These are phyloP conservation scores for Neoascia interrupta DNA, from an alignment of 2,888 invertebrate genomes.

Conservation along the genomic window DNA sequence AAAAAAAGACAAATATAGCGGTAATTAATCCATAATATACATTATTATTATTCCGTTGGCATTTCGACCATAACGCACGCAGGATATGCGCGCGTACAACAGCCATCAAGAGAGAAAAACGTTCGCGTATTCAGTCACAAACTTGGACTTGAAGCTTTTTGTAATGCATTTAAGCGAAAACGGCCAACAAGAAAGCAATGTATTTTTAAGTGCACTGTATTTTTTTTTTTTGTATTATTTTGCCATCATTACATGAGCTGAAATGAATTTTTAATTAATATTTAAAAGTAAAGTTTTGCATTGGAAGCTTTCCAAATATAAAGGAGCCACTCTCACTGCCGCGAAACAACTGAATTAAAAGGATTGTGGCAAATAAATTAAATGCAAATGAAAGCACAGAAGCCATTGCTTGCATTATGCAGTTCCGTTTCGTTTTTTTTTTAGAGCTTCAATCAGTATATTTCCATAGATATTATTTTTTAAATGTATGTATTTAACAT, in stretches of 20 bases:
- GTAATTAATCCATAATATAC: slow-evolving; percentile 67
- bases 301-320: slow-evolving; percentile 39
- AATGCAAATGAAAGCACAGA: slow-evolving; percentile 50
- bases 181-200: slow-evolving; percentile 26
- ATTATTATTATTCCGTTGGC: slow-evolving; percentile 65
- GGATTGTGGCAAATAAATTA: slow-evolving; percentile 47
- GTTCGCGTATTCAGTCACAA: slow-evolving; percentile 18
- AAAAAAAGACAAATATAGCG: slow-evolving; percentile 18
- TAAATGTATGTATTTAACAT: too few relatives aligned
- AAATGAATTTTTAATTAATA: slow-evolving; percentile 67
- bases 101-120: not conserved
- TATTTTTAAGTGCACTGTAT: slow-evolving; percentile 24
- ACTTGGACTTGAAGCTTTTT: slow-evolving; percentile 38
- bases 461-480: too few relatives aligned
- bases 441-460: too few relatives aligned
- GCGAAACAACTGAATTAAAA: slow-evolving; percentile 14
- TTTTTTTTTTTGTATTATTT: slow-evolving; percentile 20
- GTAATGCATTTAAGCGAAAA: slow-evolving; percentile 58
- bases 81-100: slow-evolving; percentile 25
- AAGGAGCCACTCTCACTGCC: not conserved
- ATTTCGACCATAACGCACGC: slow-evolving; percentile 41
- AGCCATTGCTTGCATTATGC: slow-evolving; percentile 29
- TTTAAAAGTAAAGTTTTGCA: slow-evolving; percentile 57
- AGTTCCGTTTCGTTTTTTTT: slow-evolving; percentile 3
- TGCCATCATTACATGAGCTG: slow-evolving; percentile 7